phyloP scores from a whole-genome alignment of 1,140 invertebrate species.

The Conopomorpha cramerella region DNA sequence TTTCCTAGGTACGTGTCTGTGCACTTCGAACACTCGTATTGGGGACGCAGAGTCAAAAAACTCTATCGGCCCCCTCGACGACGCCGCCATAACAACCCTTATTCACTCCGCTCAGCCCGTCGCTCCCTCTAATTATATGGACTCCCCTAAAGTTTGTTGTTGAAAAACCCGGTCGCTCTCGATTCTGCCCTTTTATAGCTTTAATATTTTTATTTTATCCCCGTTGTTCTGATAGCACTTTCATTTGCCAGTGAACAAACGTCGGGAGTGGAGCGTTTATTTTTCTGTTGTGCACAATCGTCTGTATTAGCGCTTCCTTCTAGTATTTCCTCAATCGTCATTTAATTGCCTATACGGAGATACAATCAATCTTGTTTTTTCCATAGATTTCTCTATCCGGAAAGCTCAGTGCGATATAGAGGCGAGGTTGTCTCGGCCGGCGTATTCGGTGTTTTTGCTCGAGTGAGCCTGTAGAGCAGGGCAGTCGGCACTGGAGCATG shows the following conservation, averaged over 20 bases:
- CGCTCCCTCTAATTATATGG: conserved; percentile 51
- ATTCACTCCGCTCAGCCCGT: conserved; percentile 33
- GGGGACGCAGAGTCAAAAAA: conserved; percentile 18
- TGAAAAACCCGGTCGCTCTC: conserved; percentile 29
- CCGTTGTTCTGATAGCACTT: conserved; percentile 8
- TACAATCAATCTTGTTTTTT: conserved; percentile 18
- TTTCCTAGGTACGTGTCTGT: too few relatives aligned
- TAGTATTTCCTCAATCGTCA: conserved; percentile 10
- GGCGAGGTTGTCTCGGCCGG: too few relatives aligned
- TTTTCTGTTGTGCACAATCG: conserved; percentile 9
- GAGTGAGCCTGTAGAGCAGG: too few relatives aligned
- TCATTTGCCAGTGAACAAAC: too few relatives aligned
- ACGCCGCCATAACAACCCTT: conserved; percentile 43
- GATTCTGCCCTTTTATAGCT: conserved; percentile 29
- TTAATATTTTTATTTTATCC: conserved; percentile 34
- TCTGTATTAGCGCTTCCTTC: conserved; percentile 9
- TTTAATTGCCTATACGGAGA: conserved; percentile 11
- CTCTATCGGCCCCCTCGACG: conserved; percentile 35
- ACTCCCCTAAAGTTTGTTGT: conserved; percentile 47
- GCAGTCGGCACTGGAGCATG: conserved; percentile 34
- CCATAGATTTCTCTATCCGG: conserved; percentile 14
- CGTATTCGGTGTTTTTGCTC: too few relatives aligned
- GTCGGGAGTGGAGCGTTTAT: too few relatives aligned
- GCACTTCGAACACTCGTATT: too few relatives aligned
- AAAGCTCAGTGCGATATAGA: conserved; percentile 13